Conservation (phyloP, 2,888 invertebrate species). For the Tridacna crocea region DNA sequence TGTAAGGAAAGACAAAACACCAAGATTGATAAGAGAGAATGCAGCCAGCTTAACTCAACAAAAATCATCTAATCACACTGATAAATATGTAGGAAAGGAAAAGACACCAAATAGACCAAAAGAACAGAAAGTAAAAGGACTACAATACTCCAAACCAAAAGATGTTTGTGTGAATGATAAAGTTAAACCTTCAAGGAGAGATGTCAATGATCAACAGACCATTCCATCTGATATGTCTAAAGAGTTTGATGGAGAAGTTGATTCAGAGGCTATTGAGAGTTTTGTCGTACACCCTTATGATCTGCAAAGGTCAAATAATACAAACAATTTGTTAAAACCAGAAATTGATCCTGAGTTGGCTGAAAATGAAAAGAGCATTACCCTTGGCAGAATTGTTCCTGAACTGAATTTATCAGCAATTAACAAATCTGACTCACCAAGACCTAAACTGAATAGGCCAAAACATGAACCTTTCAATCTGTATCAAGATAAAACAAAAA, state of each 20-base stretch:
- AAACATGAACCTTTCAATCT: constrained; percentile 66
- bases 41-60: background rate
- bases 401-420: constrained; percentile 52
- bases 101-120: background rate
- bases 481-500: constrained; percentile 53
- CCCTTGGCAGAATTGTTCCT: constrained; percentile 24
- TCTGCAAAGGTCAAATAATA: background rate
- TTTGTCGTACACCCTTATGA: constrained; percentile 22
- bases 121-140: background rate
- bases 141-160: background rate
- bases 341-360: constrained; percentile 13
- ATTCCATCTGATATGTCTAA: constrained; percentile 11
- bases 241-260: constrained; percentile 53
- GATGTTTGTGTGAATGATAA: background rate
- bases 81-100: background rate
- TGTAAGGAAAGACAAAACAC: constrained; percentile 51
- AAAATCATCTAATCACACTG: background rate
- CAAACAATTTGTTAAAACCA: background rate
- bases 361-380: constrained; percentile 19
- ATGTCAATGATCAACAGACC: constrained; percentile 11
- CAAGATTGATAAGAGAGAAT: constrained; percentile 44
- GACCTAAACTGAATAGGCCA: constrained; percentile 67
- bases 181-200: constrained; percentile 1
- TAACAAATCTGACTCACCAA: constrained; percentile 47
- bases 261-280: constrained; percentile 47